These are phyloP conservation scores for Entelurus aequoreus DNA, from an alignment of 2,113 vertebrate genomes.

Conservation along the genomic window DNA sequence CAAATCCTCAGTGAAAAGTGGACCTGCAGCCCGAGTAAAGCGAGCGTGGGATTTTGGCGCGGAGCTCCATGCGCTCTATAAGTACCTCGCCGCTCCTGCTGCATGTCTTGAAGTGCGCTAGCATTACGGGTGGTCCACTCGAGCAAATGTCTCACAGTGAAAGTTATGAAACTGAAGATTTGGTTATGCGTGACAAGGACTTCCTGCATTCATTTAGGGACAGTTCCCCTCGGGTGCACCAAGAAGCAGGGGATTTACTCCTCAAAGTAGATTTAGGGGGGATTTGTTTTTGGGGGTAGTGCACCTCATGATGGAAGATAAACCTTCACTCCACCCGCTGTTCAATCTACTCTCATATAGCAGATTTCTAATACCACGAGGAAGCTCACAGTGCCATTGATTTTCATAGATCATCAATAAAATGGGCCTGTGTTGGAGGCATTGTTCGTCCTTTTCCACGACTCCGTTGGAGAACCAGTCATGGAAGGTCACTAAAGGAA, in stretches of 20 bases:
- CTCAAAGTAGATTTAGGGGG: constrained; percentile 52
- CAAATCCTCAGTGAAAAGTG: constrained; percentile 48
- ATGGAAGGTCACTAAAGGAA: constrained; percentile 25
- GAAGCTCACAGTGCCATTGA: constrained; percentile 15
- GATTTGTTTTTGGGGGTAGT: constrained; percentile 44
- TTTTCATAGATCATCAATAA: constrained; percentile 21
- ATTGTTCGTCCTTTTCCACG: constrained; percentile 14
- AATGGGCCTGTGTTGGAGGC: constrained; percentile 12
- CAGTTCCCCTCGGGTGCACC: constrained; percentile 57
- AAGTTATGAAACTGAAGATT: constrained; percentile 17
- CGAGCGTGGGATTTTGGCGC: constrained; percentile 43
- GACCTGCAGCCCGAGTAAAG: constrained; percentile 38
- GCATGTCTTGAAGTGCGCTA: background rate
- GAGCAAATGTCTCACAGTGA: background rate
- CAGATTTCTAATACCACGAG: constrained; percentile 19
- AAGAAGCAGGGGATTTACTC: constrained; percentile 49
- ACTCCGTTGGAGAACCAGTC: constrained; percentile 50
- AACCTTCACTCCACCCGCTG: constrained; percentile 27
- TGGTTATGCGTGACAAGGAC: background rate
- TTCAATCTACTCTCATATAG: background rate
- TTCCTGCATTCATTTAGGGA: constrained; percentile 24
- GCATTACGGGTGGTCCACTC: no score
- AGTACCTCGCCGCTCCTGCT: background rate
- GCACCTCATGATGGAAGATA: constrained; percentile 33
- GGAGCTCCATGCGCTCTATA: constrained; percentile 17